Conservation (phyloP, 2,888 invertebrate genomes). For the Tipula vernalis region DNA sequence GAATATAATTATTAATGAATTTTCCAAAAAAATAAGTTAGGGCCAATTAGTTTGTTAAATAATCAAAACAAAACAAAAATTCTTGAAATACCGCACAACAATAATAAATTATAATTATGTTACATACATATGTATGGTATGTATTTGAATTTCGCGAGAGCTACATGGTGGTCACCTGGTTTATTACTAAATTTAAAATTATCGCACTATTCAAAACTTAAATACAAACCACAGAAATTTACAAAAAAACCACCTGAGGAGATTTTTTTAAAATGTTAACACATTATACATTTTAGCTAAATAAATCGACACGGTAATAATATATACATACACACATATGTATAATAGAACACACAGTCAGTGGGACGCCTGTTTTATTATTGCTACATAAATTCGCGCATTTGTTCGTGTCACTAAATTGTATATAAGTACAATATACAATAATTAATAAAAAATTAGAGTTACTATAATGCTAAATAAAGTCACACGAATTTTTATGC, state of each 20-base stretch:
- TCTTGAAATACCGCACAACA: background rate
- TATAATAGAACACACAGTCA: background rate
- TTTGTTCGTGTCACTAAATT: background rate
- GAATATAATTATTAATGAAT: background rate
- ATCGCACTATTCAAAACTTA: background rate
- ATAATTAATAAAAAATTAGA: too few species aligned
- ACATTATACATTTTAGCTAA: background rate
- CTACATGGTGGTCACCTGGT: slow-evolving; percentile 4
- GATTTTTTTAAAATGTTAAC: background rate
- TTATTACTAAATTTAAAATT: background rate
- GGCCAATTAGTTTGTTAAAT: background rate
- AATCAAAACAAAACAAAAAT: background rate
- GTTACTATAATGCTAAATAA: background rate
- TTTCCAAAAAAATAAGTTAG: background rate
- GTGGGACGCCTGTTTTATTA: background rate
- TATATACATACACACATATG: background rate
- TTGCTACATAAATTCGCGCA: background rate
- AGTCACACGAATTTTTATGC: background rate
- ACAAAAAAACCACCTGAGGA: background rate
- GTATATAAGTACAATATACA: background rate
- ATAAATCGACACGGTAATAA: background rate
- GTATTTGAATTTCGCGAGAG: background rate
- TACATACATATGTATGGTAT: background rate
- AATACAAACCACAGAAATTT: background rate
- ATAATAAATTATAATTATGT: background rate